Conservation (phyloP, 2,888 invertebrate species). For the Galerucella pusilla region DNA sequence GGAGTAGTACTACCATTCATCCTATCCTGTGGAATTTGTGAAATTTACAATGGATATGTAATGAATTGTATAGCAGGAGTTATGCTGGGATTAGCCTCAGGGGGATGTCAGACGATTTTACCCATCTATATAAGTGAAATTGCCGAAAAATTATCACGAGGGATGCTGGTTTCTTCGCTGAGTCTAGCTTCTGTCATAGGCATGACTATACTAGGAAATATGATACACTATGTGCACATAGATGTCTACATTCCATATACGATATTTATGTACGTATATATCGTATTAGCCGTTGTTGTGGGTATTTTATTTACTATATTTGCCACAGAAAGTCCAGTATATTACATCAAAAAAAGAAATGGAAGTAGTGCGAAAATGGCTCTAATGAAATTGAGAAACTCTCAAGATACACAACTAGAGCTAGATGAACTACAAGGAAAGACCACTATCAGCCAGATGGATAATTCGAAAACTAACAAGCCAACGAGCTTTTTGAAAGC, state of each 20-base stretch:
- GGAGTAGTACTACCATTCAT: neutral
- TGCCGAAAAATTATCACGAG: neutral
- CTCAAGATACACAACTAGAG: neutral
- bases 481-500: conserved; percentile 1
- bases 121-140: conserved; percentile 19
- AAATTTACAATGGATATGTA: neutral
- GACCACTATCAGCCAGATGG: too few species aligned
- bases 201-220: neutral
- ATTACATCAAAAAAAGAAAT: neutral
- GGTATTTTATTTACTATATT: neutral
- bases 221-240: neutral
- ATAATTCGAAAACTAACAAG: neutral
- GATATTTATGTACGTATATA: neutral
- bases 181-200: neutral
- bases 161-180: neutral
- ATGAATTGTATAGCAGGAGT: neutral
- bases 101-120: conserved; percentile 12
- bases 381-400: neutral
- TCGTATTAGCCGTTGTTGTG: neutral
- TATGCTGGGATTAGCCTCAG: neutral
- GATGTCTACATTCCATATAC: neutral
- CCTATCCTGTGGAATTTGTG: neutral
- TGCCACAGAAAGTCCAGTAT: conserved; percentile 5
- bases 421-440: neutral
- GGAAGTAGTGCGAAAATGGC: neutral